Evolutionary conservation across 1,140 invertebrate species (phyloP), one percentile per base, ranked within the genome.

Genomic region (Drosophila tropicalis): DNA sequence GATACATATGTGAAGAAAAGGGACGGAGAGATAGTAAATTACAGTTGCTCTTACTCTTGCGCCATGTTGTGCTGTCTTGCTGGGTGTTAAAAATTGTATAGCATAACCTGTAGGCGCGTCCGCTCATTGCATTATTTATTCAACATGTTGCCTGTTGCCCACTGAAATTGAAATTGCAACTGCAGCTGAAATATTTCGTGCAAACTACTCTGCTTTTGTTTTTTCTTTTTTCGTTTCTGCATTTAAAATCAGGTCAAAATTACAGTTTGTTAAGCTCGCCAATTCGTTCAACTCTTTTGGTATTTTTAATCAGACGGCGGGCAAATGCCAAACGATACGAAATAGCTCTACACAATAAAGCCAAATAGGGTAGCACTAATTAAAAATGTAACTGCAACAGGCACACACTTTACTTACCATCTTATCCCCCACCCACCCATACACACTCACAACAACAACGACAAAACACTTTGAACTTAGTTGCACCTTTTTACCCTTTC

Each of bases 151-250:
- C 55, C 7, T 60, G 63, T 22, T 55, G 63, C 58, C 58, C 40
- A 51, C 17, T 57, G 58, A 34, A 56, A 40, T 62, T 75, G 66
- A 70, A 75, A 71, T 78, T 29, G 29, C 29, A 29, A 29, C 17
- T 57, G 58, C 51, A 56, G 39, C 63, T 75, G 66, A 71, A 75
- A 67, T 78, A 64, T 74, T 47, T 41, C 56, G 29, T 22, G 19
- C 66, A 77, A 71, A 75, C 29, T 6, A 5, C 29, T 29, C 19
- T 22, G 32, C 17, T 78, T 19, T 7, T 22, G 44, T 29, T 15
- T 7, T 12, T 39, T 7, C 15, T 55, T 29, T 15, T 7, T 12
- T 39, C 13, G 40, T 71, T 57, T 34, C 7, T 13, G 34, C 34
- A 15, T 17, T 19, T 66, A 10, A 17, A 6, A 36, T 17, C 32